Percentiles rank a stretch among this genome's conserved stretches.
Evolutionary conservation across 92 coral and sea anemone species (phyloP).

Genomic region (Hydrozoanthus gracilis): DNA sequence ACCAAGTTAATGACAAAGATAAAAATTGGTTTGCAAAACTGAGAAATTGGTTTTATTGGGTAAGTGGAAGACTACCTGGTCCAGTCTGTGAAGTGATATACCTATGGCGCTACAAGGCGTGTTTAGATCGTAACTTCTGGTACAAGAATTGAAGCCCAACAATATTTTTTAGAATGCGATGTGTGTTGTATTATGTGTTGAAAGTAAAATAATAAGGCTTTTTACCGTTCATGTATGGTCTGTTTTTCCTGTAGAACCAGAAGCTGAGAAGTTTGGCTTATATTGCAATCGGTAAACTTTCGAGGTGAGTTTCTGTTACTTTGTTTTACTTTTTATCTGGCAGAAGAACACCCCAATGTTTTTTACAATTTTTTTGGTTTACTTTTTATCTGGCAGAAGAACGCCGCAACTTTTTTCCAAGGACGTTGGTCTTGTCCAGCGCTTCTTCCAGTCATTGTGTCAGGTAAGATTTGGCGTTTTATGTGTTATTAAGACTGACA

Average conservation of each 20-base stretch:
- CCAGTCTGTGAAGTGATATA: no score
- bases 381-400: slow-evolving; percentile 54
- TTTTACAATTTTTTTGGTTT: slow-evolving; percentile 37
- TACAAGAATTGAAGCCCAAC: no score
- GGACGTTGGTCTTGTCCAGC: slow-evolving; percentile 90
- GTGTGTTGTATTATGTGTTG: no score
- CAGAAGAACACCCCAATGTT: slow-evolving; percentile 82
- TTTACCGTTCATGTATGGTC: neutral
- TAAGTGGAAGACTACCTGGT: no score
- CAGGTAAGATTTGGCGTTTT: slow-evolving; percentile 47
- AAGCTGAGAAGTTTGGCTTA: slow-evolving; percentile 88
- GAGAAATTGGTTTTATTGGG: no score
- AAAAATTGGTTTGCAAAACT: no score
- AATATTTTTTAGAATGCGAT: no score
- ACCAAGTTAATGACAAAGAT: no score
- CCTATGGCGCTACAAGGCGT: no score
- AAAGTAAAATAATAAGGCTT: no score
- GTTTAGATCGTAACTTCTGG: no score
- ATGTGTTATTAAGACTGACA: neutral
- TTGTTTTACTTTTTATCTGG: neutral
- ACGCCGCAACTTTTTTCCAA: slow-evolving; percentile 81
- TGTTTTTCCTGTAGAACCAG: slow-evolving; percentile 58
- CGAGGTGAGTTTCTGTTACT: slow-evolving; percentile 63
- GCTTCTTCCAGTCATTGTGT: slow-evolving; percentile 84
- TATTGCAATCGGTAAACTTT: slow-evolving; percentile 90